These are phyloP conservation scores for Empidonax alnorum DNA, from an alignment of 2,113 vertebrate species.

Conservation along the genomic window DNA sequence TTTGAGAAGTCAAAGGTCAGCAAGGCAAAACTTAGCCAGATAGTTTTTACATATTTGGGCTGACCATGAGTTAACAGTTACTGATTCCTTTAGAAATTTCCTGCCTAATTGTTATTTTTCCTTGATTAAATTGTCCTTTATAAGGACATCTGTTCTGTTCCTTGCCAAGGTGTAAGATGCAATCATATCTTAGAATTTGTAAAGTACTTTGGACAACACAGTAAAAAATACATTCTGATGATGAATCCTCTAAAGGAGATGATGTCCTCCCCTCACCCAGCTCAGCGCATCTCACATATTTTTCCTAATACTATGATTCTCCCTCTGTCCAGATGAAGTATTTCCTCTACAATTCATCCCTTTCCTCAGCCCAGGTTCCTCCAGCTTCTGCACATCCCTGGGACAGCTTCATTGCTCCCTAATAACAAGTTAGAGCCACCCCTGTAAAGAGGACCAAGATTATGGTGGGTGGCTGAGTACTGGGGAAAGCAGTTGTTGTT, in stretches of 20 bases:
- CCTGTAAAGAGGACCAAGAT: neutral
- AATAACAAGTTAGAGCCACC: neutral
- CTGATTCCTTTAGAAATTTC: neutral
- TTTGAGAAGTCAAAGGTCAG: neutral
- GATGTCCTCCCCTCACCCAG: neutral
- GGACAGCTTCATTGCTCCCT: neutral
- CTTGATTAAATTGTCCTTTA: conserved; percentile 48
- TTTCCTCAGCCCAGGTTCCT: neutral
- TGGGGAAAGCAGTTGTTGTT: neutral
- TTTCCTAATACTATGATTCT: neutral
- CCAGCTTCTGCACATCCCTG: neutral
- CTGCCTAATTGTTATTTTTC: conserved; percentile 32
- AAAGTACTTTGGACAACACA: conserved; percentile 39
- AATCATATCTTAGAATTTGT: conserved; percentile 15
- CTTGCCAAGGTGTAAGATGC: conserved; percentile 43
- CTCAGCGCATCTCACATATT: neutral
- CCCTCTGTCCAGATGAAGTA: neutral
- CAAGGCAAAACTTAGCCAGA: neutral
- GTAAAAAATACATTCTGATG: neutral
- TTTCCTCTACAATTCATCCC: neutral
- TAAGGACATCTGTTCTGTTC: conserved; percentile 49
- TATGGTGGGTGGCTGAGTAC: neutral
- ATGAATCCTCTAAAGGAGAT: neutral
- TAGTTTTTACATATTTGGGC: neutral
- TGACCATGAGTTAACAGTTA: neutral